Evolutionary conservation across 2,797 vertebrate genomes (phyloP), one percentile per base, ranked within the genome.

Genomic region (Threskiornis aethiopicus): DNA sequence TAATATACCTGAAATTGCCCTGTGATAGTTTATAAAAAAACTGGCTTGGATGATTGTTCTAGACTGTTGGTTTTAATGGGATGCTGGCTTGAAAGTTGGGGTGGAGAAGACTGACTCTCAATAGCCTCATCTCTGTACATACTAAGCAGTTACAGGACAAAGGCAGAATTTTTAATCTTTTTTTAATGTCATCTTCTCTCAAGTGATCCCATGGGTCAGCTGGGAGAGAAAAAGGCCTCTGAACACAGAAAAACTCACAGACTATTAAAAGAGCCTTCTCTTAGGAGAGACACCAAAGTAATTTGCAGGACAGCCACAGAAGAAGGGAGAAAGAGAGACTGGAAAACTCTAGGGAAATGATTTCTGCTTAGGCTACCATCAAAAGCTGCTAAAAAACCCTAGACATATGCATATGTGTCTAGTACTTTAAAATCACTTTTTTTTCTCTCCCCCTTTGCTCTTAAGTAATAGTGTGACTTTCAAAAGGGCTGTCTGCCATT

Each of bases 161-260:
- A 84, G 65, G 1, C 31, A 84, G 76, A 70, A 37, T 70, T 90
- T n/a, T 66, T 64, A 52, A 51, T 84, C 46, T 81, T 87, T 84
- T 91, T 88, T 65, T 33, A 62, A 82, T 70, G n/a, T 54, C 21
- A 62, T 59, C 47, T 91, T 83, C 62, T 95, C 79, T 81, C 65
- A 91, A 90, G 61, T 33, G 91, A 90, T 73, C 72, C 87, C 69
- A 39, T 19, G 84, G 78, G 87, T 80, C 76, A 81, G 35, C 24
- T 89, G 55, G 52, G n/a, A 90, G 46, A 93, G 65, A 82, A 94
- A 97, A 88, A 81, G 69, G 52, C 93, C 90, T 90, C 85, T 78
- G 70, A 91, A 91, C 37, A 75, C 65, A 75, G 61, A 33, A 93
- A 91, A 84, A 75, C 22, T 37, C 1, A 1, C 80, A 87, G 79